Evolutionary conservation across 2,113 vertebrate genomes (phyloP), one percentile per base, ranked within the genome.

Genomic region (Sardina pilchardus): DNA sequence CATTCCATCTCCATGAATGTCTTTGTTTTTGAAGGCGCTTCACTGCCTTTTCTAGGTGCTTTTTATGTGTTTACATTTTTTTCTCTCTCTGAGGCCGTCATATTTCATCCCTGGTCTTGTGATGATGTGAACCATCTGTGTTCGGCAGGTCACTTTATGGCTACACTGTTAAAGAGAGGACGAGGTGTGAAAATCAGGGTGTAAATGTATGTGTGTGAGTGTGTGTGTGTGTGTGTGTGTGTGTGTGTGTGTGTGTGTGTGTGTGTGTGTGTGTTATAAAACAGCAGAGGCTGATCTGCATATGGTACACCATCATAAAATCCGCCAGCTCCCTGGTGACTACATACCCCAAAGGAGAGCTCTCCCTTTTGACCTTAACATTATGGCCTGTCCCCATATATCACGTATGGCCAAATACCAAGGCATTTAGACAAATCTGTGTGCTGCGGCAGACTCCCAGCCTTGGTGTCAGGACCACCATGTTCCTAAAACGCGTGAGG

Each of bases 91-190:
- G 85, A 78, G 88, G 67, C 56, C 80, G 67, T 43, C 84, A 75
- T 67, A 88, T 87, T 89, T 90, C 89, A 83, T 90, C 89, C 45
- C 45, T 48, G 47, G 47, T 78, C 56, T 82, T 82, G 26, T 78
- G 26, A 85, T 86, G 89, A 90, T 83, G 85, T 83, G 85, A 89
- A 84, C 87, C 86, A 82, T 89, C 86, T 84, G 88, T 82, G 85
- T 81, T 17, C 85, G 42, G 24, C 30, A 16, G 56, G 24, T 78
- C 50, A 63, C 75, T 84, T 83, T 87, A 83, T 86, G 84, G 82
- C 39, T 56, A 30, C 36, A 43, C 5, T 84, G 82, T 86, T 67
- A 67, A 26, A 84, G 85, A 81, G 83, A 75, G 56, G 81, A 34
- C 34, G 67, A 84, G 30, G 17, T 59, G 87, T 21, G 30, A 85